Evolutionary conservation across 2,113 vertebrate genomes (phyloP).

Genomic region (Malaclemys terrapin): DNA sequence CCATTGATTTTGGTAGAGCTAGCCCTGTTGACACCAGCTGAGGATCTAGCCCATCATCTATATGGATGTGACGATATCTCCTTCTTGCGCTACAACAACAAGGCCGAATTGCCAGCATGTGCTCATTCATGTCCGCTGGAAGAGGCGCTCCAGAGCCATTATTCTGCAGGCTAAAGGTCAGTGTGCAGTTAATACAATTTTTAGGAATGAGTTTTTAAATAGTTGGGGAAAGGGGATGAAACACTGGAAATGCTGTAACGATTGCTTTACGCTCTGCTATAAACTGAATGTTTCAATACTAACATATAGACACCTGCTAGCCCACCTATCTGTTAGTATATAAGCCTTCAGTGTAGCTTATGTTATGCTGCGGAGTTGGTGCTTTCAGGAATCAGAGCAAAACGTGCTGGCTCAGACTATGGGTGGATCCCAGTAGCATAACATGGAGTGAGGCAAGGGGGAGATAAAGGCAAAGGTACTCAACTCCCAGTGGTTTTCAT

Average conservation of each 20-base stretch:
- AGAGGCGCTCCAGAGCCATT: conserved; percentile 44
- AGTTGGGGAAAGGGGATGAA: rapidly evolving
- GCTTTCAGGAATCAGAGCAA: conserved; percentile 10
- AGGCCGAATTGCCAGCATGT: neutral
- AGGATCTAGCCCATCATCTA: neutral
- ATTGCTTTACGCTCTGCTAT: neutral
- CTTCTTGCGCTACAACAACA: neutral
- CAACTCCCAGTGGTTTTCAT: conserved; percentile 57
- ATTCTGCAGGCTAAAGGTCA: neutral
- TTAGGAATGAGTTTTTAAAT: conserved; percentile 24
- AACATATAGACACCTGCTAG: too few species aligned
- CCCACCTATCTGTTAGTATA: neutral
- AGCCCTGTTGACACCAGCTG: neutral
- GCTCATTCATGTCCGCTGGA: neutral
- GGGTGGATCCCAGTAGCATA: neutral
- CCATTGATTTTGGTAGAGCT: neutral
- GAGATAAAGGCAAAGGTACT: conserved; percentile 47
- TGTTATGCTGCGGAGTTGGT: neutral
- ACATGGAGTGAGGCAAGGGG: neutral
- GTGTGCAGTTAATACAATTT: conserved; percentile 4
- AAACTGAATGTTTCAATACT: too few species aligned
- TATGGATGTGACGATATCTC: neutral
- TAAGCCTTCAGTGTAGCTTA: neutral
- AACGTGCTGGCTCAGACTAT: conserved; percentile 5
- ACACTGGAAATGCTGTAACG: neutral